Base-by-base conservation (phyloP, 2,797 vertebrate genomes). In the Mareca penelope region DNA sequence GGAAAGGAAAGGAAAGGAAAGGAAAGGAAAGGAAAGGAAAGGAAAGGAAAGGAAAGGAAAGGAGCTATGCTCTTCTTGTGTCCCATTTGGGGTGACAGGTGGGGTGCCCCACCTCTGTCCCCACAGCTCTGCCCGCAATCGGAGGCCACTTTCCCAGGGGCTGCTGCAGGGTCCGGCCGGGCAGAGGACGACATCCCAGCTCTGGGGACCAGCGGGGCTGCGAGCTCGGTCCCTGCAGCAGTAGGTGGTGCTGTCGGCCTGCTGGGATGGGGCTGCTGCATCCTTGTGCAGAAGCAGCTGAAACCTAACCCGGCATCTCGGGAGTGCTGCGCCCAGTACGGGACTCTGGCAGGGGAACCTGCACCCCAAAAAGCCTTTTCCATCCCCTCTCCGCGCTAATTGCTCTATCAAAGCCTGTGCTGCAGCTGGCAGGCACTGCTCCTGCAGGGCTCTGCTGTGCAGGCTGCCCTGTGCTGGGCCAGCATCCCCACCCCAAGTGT, bases 191-290 rank as follows among this genome's bases (percentile, higher is more conserved):
- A 8, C 6, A 15, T 18, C 7, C 5, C 22, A 3, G 0, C 14
- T 52, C 29, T 31, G 50, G 8, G 52, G 13, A 4, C 0, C 4
- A 39, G 31, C 10, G 1, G 26, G 4, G 31, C 31, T 4, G 67
- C 33, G 2, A 18, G 19, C 12, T n/a, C 35, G 14, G 37, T 7
- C 33, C 37, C 24, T 1, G 48, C 1, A 60, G 73, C 93, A 80
- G 77, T 23, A 95, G 94, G 69, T 94, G 93, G 96, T 88, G 96
- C 94, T 96, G 73, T 93, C 94, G 65, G 11, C 7, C 80, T 63
- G 61, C 15, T 40, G 23, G 31, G 61, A 57, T 13, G 39, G 5
- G 53, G 18, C n/a, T 44, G 77, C 3, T 15, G 1, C 2, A 6
- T 33, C 42, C 0, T 21, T 37, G 26, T 29, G 33, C 72, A 40